Percentiles rank a stretch among this genome's conserved stretches.
These are phyloP conservation scores for Sparidentex hasta DNA, from an alignment of 2,797 vertebrate species.

Conservation along the genomic window DNA sequence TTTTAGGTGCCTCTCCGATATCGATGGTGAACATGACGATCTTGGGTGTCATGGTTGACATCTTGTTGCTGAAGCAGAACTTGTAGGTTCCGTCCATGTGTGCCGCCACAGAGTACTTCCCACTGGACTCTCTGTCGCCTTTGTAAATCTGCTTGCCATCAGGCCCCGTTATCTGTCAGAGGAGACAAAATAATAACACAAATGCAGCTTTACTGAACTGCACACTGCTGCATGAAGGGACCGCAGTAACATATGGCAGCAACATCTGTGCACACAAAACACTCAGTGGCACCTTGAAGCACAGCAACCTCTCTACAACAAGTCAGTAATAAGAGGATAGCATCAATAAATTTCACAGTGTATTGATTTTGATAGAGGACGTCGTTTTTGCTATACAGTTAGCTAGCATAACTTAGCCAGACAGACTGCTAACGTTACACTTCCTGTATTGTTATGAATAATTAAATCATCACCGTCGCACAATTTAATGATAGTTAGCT, in stretches of 20 bases:
- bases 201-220: not conserved
- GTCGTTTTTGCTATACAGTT: not conserved
- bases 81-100: conserved; percentile 99
- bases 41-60: conserved; percentile 99
- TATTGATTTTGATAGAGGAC: not conserved
- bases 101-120: conserved; percentile 97
- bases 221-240: not conserved
- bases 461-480: fast-evolving
- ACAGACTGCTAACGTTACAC: conserved; percentile 42
- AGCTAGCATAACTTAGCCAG: conserved; percentile 5
- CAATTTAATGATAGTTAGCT: fast-evolving
- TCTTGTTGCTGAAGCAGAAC: conserved; percentile 99
- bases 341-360: fast-evolving
- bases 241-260: conserved; percentile 62
- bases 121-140: conserved; percentile 97
- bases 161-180: conserved; percentile 93
- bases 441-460: conserved; percentile 43
- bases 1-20: conserved; percentile 97
- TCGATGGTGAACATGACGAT: conserved; percentile 99
- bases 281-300: fast-evolving
- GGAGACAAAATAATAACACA: not conserved
- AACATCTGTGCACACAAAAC: not conserved
- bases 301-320: fast-evolving
- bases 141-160: conserved; percentile 98
- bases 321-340: fast-evolving